A percentile compares a stretch with the other conserved stretches of the same genome.
phyloP scores from a whole-genome alignment of 2,888 invertebrate species.

The Kuschelorhynchus macadamiae region DNA sequence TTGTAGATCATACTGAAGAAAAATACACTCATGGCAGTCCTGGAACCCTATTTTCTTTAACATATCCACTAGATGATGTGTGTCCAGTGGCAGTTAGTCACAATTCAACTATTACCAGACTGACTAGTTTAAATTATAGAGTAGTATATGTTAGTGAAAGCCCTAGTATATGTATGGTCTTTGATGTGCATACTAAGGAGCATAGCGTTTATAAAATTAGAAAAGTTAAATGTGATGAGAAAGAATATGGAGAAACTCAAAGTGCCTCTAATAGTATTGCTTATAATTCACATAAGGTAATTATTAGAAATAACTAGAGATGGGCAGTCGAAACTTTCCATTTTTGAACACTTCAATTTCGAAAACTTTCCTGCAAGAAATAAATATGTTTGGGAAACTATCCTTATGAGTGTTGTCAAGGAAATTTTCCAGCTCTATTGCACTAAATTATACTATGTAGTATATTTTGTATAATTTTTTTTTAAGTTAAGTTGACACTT shows the following conservation, averaged over 20 bases:
- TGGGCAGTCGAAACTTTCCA: not conserved
- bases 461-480: conserved; percentile 4
- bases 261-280: conserved; percentile 51
- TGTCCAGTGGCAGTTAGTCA: conserved; percentile 85
- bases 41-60: conserved; percentile 87
- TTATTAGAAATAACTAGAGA: no score
- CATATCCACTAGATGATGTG: conserved; percentile 93
- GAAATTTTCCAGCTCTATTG: no score
- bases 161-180: conserved; percentile 87
- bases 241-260: conserved; percentile 59
- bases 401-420: no score
- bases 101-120: conserved; percentile 73
- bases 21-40: conserved; percentile 52
- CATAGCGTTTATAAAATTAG: conserved; percentile 89
- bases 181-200: conserved; percentile 81
- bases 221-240: conserved; percentile 81
- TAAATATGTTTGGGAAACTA: no score
- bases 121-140: conserved; percentile 74
- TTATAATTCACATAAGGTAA: conserved; percentile 59
- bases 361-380: no score
- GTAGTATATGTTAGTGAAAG: conserved; percentile 84
- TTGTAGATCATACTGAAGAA: conserved; percentile 12
- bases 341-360: no score
- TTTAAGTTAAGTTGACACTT: no score
- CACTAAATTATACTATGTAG: no score